phyloP scores from a whole-genome alignment of 2,888 invertebrate species.

The Ophion costatus region DNA sequence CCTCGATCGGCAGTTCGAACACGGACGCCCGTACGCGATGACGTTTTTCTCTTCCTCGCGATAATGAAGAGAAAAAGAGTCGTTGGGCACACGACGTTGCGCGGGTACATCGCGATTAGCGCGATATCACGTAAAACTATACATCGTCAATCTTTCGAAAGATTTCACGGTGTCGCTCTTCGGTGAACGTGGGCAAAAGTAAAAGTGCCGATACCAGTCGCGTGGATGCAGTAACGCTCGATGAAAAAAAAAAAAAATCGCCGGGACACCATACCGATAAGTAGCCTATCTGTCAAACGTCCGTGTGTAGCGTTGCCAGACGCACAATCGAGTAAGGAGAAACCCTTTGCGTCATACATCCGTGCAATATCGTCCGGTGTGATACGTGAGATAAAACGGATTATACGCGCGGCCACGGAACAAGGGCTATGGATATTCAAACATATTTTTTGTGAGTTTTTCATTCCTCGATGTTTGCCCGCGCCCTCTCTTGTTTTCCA shows the following conservation, averaged over 20 bases:
- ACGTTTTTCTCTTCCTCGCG: slow-evolving; percentile 32
- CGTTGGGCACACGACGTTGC: not conserved
- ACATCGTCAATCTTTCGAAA: not conserved
- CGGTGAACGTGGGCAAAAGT: not conserved
- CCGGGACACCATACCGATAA: not conserved
- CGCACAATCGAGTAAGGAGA: not conserved
- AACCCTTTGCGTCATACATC: not conserved
- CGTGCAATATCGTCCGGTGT: not conserved
- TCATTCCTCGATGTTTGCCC: not conserved
- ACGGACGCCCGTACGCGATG: slow-evolving; percentile 51
- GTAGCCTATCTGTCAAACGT: not conserved
- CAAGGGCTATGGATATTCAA: slow-evolving; percentile 25
- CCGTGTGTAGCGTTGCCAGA: not conserved
- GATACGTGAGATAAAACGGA: slow-evolving; percentile 7
- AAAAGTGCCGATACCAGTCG: not conserved
- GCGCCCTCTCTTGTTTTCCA: not conserved
- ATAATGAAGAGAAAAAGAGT: slow-evolving; percentile 9
- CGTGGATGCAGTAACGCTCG: not conserved
- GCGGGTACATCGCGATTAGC: slow-evolving; percentile 17
- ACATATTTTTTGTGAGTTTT: slow-evolving; percentile 39
- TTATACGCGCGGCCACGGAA: not conserved
- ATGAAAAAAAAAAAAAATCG: not conserved
- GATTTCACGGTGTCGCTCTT: not conserved
- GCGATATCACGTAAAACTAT: not conserved
- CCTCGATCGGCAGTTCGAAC: slow-evolving; percentile 60